phyloP scores from a whole-genome alignment of 1,140 invertebrate species.

The Leptestheria dahalacensis region DNA sequence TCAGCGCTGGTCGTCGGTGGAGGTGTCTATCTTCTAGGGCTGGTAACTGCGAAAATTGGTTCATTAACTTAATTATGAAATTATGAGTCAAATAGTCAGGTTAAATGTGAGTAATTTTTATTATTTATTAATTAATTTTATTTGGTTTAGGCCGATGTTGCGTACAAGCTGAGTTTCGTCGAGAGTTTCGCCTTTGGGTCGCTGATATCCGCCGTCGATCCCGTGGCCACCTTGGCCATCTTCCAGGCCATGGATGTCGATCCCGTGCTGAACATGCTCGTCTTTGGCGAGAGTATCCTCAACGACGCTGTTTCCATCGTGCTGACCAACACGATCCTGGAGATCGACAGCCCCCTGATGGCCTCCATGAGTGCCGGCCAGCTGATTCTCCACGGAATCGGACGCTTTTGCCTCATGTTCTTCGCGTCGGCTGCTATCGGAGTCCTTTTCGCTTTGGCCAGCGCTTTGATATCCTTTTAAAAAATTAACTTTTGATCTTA shows the following conservation, averaged over 20 bases:
- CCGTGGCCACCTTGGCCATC: slow-evolving; percentile 94
- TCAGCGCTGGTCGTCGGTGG: slow-evolving; percentile 87
- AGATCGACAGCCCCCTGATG: slow-evolving; percentile 55
- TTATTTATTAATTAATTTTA: slow-evolving; percentile 5
- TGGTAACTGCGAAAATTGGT: slow-evolving; percentile 34
- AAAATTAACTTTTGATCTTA: background rate
- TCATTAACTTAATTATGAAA: background rate
- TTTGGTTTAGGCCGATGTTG: slow-evolving; percentile 40
- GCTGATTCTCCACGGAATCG: slow-evolving; percentile 73
- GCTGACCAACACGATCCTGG: slow-evolving; percentile 57
- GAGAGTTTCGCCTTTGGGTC: slow-evolving; percentile 98
- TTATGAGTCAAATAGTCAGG: too few relatives aligned
- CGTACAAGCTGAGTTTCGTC: slow-evolving; percentile 80
- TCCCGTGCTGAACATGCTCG: slow-evolving; percentile 93
- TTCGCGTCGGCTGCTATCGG: slow-evolving; percentile 95
- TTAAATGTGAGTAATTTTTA: background rate
- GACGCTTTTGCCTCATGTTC: slow-evolving; percentile 92
- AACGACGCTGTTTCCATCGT: slow-evolving; percentile 98
- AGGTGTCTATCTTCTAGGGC: slow-evolving; percentile 82
- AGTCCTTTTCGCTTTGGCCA: slow-evolving; percentile 83
- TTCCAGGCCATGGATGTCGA: slow-evolving; percentile 85
- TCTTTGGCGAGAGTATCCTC: slow-evolving; percentile 93
- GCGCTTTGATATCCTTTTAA: slow-evolving; percentile 55
- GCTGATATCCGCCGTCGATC: slow-evolving; percentile 95
- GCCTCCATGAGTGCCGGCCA: slow-evolving; percentile 47